Evolutionary conservation across 64 coral and sea anemone species (phyloP).

Genomic region (Porites australiensis): DNA sequence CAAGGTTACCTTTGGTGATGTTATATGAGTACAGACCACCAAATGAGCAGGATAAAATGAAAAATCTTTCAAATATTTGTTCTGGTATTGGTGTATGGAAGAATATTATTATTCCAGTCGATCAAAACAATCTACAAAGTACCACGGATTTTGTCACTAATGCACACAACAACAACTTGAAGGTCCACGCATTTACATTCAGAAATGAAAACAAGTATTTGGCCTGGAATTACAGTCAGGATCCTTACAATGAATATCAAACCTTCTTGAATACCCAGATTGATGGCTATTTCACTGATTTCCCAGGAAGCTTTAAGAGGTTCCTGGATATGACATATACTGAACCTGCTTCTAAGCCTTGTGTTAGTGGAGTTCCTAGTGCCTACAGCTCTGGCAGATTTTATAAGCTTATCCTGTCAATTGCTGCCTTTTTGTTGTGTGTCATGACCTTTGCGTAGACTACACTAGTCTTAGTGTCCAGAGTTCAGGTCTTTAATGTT

Average conservation of each 20-base stretch:
- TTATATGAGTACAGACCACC: not conserved
- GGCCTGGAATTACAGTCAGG: conserved; percentile 53
- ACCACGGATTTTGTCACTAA: not conserved
- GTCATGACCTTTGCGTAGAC: not conserved
- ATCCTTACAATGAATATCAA: conserved; percentile 32
- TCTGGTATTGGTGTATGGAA: conserved; percentile 17
- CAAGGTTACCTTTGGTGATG: conserved; percentile 10
- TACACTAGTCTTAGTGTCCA: too few relatives aligned
- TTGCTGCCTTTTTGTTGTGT: not conserved
- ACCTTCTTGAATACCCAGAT: not conserved
- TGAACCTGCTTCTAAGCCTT: not conserved
- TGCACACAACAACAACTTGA: conserved; percentile 8
- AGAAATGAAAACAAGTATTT: conserved; percentile 36
- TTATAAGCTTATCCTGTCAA: not conserved
- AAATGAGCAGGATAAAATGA: not conserved
- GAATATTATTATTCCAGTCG: conserved; percentile 3
- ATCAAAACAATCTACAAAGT: not conserved
- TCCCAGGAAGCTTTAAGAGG: conserved; percentile 7
- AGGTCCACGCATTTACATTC: conserved; percentile 29
- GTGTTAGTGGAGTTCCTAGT: not conserved
- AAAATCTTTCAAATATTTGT: conserved; percentile 6
- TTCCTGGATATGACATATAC: conserved; percentile 11
- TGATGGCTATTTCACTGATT: conserved; percentile 51
- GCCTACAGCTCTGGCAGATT: not conserved
- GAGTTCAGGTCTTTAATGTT: too few relatives aligned